Evolutionary conservation across 2,113 vertebrate species (phyloP).

Genomic region (Gobius niger): DNA sequence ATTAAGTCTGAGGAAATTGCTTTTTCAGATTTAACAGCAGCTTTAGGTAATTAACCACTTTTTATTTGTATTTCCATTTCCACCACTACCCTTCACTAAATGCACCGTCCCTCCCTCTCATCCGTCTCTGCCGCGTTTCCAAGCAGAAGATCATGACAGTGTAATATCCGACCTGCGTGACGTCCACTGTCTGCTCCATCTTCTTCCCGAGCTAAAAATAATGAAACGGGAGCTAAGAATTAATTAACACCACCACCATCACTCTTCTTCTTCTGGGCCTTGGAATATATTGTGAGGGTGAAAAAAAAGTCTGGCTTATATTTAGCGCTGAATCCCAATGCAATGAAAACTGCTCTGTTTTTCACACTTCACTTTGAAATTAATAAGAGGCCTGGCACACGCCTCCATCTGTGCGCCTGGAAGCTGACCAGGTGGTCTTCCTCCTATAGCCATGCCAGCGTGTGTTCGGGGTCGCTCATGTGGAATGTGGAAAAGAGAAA

Average conservation of each 20-base stretch:
- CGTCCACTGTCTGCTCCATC: constrained; percentile 44
- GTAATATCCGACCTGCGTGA: constrained; percentile 51
- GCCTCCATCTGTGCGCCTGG: constrained; percentile 61
- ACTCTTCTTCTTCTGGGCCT: constrained; percentile 31
- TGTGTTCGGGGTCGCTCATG: constrained; percentile 22
- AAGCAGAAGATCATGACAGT: constrained; percentile 54
- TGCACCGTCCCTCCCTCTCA: constrained; percentile 25
- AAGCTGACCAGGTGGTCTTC: constrained; percentile 62
- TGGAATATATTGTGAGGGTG: constrained; percentile 15
- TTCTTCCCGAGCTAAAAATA: constrained; percentile 64
- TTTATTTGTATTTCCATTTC: constrained; percentile 5
- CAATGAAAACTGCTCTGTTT: constrained; percentile 10
- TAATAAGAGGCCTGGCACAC: constrained; percentile 31
- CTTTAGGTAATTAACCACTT: background rate
- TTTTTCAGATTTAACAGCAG: background rate
- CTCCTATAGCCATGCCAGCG: constrained; percentile 33
- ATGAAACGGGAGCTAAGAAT: constrained; percentile 37
- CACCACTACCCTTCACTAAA: constrained; percentile 29
- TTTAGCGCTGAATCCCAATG: constrained; percentile 2
- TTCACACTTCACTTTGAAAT: constrained; percentile 49
- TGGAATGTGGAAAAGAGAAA: constrained; percentile 33
- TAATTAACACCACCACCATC: constrained; percentile 53
- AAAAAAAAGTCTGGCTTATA: constrained; percentile 23
- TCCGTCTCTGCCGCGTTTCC: constrained; percentile 44
- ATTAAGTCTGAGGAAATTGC: background rate